Evolutionary conservation across 2,888 invertebrate genomes (phyloP), one percentile per base, ranked within the genome.

Genomic region (Phorcus lineatus): DNA sequence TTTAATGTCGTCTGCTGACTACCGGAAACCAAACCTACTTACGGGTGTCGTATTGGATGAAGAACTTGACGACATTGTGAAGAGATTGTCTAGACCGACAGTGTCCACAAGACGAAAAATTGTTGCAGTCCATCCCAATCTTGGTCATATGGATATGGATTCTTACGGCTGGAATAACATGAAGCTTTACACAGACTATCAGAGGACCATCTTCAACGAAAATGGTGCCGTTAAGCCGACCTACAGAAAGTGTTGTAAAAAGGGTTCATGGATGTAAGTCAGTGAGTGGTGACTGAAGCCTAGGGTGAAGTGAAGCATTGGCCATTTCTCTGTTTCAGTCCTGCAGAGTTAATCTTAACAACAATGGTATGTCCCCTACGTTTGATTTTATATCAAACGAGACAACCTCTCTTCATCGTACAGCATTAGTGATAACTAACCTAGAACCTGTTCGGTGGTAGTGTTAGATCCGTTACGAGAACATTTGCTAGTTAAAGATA

Each of bases 121-220:
- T 1, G 76, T 77, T 2, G 55, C 53, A 3, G n/a, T 78, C 54
- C 28, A 78, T 17, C 80, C 80, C 2, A 52, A 76, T 22, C 66
- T 75, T 17, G 76, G 47, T 13, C 79, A 77, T 17, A 79, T 82
- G 53, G 79, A 82, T 19, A 82, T 82, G 82, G 54, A 78, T 31
- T 13, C 7, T 36, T 82, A 82, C 66, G n/a, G 24, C 0, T 82
- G 82, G 82, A 24, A 57, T 24, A 75, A 75, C 19, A 82, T 82
- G 82, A 54, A 54, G 19, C 11, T 80, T 28, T 82, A 80, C 54
- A 52, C 55, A 11, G 82, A 82, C 47, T 77, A 80, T 24, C 70
- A 80, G 52, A 36, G 76, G 4, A 75, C 76, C 16, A 67, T 82
- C 17, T 82, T 47, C 36, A 57, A 74, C 53, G 16, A 28, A 13